These are phyloP conservation scores for Microcaecilia unicolor DNA, from an alignment of 2,797 vertebrate genomes.

Conservation along the genomic window DNA sequence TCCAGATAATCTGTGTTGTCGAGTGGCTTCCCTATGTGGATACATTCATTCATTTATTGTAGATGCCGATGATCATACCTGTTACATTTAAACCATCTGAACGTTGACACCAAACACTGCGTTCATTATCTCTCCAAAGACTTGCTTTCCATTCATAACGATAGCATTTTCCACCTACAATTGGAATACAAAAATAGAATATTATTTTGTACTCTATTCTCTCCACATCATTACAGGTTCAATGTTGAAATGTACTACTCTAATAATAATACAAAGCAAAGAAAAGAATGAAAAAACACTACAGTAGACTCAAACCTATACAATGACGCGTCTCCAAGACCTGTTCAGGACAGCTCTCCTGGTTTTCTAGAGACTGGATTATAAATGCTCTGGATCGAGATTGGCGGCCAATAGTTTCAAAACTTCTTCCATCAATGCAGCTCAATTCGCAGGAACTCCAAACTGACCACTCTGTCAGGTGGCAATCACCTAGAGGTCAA, in stretches of 20 bases:
- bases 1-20: too few species aligned
- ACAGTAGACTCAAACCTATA: constrained; percentile 63
- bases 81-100: constrained; percentile 93
- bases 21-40: too few species aligned
- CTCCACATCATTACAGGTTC: too few species aligned
- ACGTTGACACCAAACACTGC: constrained; percentile 90
- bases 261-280: neutral
- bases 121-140: constrained; percentile 79
- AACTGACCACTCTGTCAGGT: constrained; percentile 84
- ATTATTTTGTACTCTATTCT: neutral
- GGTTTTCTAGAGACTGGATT: constrained; percentile 73
- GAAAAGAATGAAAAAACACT: too few species aligned
- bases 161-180: constrained; percentile 84
- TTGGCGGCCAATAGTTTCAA: constrained; percentile 74
- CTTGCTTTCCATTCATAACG: constrained; percentile 84
- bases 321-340: constrained; percentile 78
- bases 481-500: constrained; percentile 74
- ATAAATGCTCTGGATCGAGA: constrained; percentile 82
- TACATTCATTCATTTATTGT: too few species aligned
- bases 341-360: constrained; percentile 77
- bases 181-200: constrained; percentile 8
- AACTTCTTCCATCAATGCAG: constrained; percentile 86
- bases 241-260: too few species aligned
- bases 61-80: too few species aligned
- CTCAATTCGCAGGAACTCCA: constrained; percentile 92